phyloP scores from a whole-genome alignment of 2,113 vertebrate genomes.

The Oncorhynchus tshawytscha region DNA sequence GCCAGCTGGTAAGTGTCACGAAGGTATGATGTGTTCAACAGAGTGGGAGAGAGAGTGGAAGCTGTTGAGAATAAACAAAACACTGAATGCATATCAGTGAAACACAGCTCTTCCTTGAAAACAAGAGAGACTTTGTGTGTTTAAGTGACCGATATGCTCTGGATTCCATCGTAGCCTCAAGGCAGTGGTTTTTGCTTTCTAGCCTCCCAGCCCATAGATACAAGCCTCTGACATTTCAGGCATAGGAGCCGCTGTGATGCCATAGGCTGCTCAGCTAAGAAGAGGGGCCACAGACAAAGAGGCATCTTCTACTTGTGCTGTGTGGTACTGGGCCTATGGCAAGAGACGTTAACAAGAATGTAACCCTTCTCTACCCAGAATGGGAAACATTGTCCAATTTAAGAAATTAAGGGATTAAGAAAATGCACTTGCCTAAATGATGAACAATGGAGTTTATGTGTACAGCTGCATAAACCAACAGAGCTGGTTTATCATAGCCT shows the following conservation, averaged over 20 bases:
- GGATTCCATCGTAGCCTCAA: conserved; percentile 28
- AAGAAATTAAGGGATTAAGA: conserved; percentile 38
- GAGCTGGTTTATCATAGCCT: conserved; percentile 19
- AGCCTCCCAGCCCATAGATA: conserved; percentile 32
- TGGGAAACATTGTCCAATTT: conserved; percentile 49
- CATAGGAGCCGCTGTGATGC: conserved; percentile 27
- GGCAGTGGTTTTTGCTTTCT: conserved; percentile 23
- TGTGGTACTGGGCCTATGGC: conserved; percentile 55
- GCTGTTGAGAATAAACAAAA: background rate
- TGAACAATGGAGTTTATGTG: conserved; percentile 60
- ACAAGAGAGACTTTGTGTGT: conserved; percentile 30
- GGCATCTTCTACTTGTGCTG: conserved; percentile 45
- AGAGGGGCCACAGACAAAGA: conserved; percentile 62
- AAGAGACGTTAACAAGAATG: conserved; percentile 60
- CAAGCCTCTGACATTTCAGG: conserved; percentile 30
- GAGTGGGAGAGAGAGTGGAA: background rate
- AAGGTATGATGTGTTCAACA: too few species aligned
- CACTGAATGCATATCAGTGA: background rate
- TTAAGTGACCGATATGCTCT: conserved; percentile 17
- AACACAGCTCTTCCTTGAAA: background rate
- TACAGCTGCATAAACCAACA: conserved; percentile 44
- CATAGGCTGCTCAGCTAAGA: conserved; percentile 38
- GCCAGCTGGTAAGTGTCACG: too few species aligned
- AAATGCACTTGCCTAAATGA: conserved; percentile 61
- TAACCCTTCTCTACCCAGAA: conserved; percentile 57